Percentiles rank a stretch among this genome's conserved stretches.
Evolutionary conservation across 2,888 invertebrate species (phyloP).

Genomic region (Drepanosiphum platanoidis): DNA sequence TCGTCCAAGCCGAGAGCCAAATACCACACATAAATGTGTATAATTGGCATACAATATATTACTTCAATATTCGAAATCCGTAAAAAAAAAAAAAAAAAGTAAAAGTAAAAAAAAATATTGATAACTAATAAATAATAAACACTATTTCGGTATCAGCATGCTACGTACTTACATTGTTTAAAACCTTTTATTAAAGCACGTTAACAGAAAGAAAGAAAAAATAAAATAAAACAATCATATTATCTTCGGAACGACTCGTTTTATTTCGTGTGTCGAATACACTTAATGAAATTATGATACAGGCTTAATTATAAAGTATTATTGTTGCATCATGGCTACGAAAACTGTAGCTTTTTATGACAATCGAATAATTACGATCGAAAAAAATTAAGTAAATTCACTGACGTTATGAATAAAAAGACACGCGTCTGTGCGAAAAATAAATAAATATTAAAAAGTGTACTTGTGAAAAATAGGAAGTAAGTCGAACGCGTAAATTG

Average conservation of each 20-base stretch:
- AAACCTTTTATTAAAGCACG: not conserved
- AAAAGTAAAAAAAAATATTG: slow-evolving; percentile 7
- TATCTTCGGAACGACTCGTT: slow-evolving; percentile 15
- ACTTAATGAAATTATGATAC: slow-evolving; percentile 7
- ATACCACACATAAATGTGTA: slow-evolving; percentile 6
- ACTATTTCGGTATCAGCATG: not conserved
- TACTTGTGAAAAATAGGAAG: not conserved
- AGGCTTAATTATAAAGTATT: slow-evolving; percentile 21
- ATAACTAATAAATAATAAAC: not conserved
- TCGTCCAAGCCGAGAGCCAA: slow-evolving; percentile 20
- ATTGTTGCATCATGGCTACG: not conserved
- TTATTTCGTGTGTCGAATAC: not conserved
- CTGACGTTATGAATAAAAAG: not conserved
- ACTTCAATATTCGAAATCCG: not conserved
- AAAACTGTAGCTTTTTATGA: not conserved
- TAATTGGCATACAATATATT: not conserved
- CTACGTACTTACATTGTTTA: not conserved
- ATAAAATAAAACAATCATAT: not conserved
- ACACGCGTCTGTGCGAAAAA: not conserved
- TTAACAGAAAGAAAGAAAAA: not conserved
- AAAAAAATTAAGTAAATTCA: slow-evolving; percentile 9
- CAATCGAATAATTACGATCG: not conserved
- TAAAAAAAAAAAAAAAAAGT: not conserved
- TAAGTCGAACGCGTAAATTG: not conserved
- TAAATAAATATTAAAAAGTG: not conserved